phyloP scores from a whole-genome alignment of 2,888 invertebrate species.

The Barypeithes pellucidus region DNA sequence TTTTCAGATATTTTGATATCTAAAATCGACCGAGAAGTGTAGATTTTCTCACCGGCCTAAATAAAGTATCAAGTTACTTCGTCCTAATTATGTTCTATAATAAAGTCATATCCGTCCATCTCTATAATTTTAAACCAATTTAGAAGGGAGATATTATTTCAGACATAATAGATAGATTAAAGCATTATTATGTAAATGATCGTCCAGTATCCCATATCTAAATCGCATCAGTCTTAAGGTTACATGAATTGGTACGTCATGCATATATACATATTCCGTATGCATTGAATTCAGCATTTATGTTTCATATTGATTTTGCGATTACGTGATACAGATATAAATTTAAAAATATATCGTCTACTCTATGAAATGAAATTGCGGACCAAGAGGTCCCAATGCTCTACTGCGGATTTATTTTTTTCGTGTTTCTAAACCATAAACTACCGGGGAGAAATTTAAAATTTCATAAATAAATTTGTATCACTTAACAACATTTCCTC shows the following conservation, averaged over 20 bases:
- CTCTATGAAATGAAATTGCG: conserved; percentile 6
- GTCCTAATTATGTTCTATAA: no score
- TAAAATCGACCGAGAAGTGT: no score
- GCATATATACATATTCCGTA: conserved; percentile 37
- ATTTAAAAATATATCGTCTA: conserved; percentile 22
- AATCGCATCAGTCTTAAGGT: conserved; percentile 22
- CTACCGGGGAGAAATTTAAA: conserved; percentile 3
- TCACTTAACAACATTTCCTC: no score
- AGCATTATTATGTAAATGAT: conserved; percentile 48
- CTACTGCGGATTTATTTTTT: conserved; percentile 34
- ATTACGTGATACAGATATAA: conserved; percentile 39
- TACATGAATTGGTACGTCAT: conserved; percentile 28
- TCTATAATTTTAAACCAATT: no score
- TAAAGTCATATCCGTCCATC: no score
- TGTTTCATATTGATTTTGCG: conserved; percentile 45
- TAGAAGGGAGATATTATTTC: no score
- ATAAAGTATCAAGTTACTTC: no score
- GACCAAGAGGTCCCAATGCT: conserved; percentile 17
- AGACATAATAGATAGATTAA: conserved; percentile 48
- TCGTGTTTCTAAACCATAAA: conserved; percentile 22
- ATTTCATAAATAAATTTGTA: no score
- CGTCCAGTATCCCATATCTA: conserved; percentile 17
- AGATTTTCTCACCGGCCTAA: no score
- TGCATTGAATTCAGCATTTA: conserved; percentile 48
- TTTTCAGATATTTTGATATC: no score